Conservation (phyloP, 2,113 vertebrate species). For the Glaucomys volans region DNA sequence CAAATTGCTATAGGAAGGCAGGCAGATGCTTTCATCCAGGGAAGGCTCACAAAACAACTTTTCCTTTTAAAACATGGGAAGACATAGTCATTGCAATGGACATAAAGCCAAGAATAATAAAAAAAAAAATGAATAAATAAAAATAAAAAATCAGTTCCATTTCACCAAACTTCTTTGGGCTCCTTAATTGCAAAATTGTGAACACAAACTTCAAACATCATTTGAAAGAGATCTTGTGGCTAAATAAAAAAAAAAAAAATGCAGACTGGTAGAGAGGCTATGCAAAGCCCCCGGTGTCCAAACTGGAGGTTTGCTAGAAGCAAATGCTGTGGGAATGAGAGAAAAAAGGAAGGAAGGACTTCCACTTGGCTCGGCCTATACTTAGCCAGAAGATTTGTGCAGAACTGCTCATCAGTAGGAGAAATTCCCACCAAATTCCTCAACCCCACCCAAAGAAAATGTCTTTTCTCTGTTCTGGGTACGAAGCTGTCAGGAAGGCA, state of each 20-base stretch:
- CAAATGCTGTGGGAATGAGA: not conserved
- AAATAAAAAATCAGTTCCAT: not conserved
- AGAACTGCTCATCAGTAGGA: not conserved
- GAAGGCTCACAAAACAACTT: not conserved
- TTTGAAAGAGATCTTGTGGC: not conserved
- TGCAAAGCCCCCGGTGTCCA: not conserved
- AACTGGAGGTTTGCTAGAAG: not conserved
- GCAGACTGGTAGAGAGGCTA: not conserved
- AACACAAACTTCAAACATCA: not conserved
- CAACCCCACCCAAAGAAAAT: not conserved
- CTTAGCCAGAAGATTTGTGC: not conserved
- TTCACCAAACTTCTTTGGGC: not conserved
- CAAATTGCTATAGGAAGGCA: constrained; percentile 31
- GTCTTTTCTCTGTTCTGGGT: not conserved
- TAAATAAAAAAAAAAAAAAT: not conserved
- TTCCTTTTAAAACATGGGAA: constrained; percentile 22
- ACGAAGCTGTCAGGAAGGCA: not conserved
- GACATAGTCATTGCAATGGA: not conserved
- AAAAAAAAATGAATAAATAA: not conserved
- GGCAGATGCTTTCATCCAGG: not conserved
- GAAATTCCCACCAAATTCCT: not conserved
- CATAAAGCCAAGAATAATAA: not conserved
- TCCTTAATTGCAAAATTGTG: not conserved
- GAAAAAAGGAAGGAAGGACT: not conserved
- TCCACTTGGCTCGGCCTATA: not conserved